Evolutionary conservation across 2,113 vertebrate species (phyloP).

Genomic region (western clawed frog (Xenopus tropicalis)): UCB_Xtro_10.0 CM004443.2:29670501-29671000

Average conservation of each 20-base stretch:
- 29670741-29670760: slow-evolving; percentile 13
- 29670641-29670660: slow-evolving; percentile 35
- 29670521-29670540: background rate
- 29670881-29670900: too few relatives aligned
- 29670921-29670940: too few relatives aligned
- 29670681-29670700: slow-evolving; percentile 39
- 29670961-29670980: too few relatives aligned
- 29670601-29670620: slow-evolving; percentile 29
- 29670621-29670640: slow-evolving; percentile 23
- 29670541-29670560: slow-evolving; percentile 28
- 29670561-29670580: slow-evolving; percentile 30
- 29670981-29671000: too few relatives aligned
- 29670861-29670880: too few relatives aligned
- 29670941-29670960: too few relatives aligned
- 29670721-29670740: slow-evolving; percentile 29
- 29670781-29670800: slow-evolving; percentile 3
- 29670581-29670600: slow-evolving; percentile 28
- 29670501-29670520: background rate
- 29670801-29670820: too few relatives aligned
- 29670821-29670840: too few relatives aligned
- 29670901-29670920: too few relatives aligned
- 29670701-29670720: slow-evolving; percentile 32
- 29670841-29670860: too few relatives aligned
- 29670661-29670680: slow-evolving; percentile 33
- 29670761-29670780: slow-evolving; percentile 30